Base-by-base conservation (phyloP, 2,888 invertebrate species). In the Sminthurinus aureus region DNA sequence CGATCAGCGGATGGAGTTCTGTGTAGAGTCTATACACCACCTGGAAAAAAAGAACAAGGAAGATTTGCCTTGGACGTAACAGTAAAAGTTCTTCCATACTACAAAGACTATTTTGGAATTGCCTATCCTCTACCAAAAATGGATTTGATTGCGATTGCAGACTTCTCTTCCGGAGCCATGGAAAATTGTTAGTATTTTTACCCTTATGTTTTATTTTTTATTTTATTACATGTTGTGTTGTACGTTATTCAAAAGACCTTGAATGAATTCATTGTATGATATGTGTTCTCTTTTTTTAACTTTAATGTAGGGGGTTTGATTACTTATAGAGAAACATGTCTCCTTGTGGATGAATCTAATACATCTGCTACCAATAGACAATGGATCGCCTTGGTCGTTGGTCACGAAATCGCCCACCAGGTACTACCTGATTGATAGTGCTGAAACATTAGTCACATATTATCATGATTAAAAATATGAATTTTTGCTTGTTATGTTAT, bases 71-170 rank as follows among this genome's bases (percentile, higher is more conserved):
- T 99, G 64, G 95, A 98, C 90, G 96, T 98, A 12, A 96, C 98
- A n/a, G 95, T 0, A 95, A 95, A 91, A 38, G 96, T 96, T 22
- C 91, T 71, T 51, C 96, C 98, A 0, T 99, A 96, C 90, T 99
- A 98, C 91, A 96, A 97, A 89, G 94, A 96, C 81, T 99, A 98
- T 91, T 99, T 99, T 91, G 94, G 96, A 86, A 95, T 98, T 89
- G 95, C 96, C 0, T 98, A 98, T 91, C 98, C 98, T 0, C 91
- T 99, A 87, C 98, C 98, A 24, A 99, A 99, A 91, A 96, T 98
- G 91, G 99, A 99, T 91, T 92, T 98, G 83, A 96, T 99, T 89
- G 98, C 98, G 13, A 96, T 99, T 89, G 95, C 98, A 3, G 98
- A 98, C 90, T 98, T 98, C 90, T 95, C 96, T 82, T 95, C 96